Evolutionary conservation across 2,888 invertebrate genomes (phyloP).

Genomic region (Magallana nippona): DNA sequence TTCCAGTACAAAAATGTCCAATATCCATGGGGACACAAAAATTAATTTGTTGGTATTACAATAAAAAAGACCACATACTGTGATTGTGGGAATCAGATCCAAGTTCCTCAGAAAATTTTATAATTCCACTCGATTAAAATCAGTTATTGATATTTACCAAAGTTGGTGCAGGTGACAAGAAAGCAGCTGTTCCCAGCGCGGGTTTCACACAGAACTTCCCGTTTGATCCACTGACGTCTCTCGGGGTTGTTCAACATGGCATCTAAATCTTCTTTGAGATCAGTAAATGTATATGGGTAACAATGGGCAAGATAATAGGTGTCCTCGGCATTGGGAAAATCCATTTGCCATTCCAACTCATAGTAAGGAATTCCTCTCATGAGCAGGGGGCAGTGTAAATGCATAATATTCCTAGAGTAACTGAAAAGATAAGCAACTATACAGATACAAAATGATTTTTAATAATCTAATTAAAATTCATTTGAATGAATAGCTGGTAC

Average conservation of each 20-base stretch:
- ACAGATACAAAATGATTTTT: not conserved
- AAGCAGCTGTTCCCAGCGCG: constrained; percentile 80
- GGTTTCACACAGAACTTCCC: constrained; percentile 78
- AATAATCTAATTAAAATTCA: not conserved
- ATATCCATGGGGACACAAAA: no score
- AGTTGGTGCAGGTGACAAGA: constrained; percentile 78
- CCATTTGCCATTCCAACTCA: constrained; percentile 79
- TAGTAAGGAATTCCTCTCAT: constrained; percentile 75
- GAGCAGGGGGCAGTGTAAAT: constrained; percentile 76
- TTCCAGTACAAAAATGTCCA: no score
- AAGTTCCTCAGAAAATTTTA: not conserved
- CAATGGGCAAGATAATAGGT: constrained; percentile 79
- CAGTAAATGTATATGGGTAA: constrained; percentile 80
- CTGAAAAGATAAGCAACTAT: constrained; percentile 49
- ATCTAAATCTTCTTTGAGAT: constrained; percentile 78
- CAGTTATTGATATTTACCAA: constrained; percentile 66
- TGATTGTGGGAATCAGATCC: no score
- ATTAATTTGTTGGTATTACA: no score
- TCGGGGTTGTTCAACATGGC: constrained; percentile 67
- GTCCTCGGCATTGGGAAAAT: constrained; percentile 75
- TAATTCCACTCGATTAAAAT: not conserved
- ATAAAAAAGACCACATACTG: no score
- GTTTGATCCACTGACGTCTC: constrained; percentile 67
- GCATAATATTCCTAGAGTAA: constrained; percentile 74
- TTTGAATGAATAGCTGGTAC: not conserved